phyloP scores from a whole-genome alignment of 2,797 vertebrate species.

The Ctenopoma kingsleyae region DNA sequence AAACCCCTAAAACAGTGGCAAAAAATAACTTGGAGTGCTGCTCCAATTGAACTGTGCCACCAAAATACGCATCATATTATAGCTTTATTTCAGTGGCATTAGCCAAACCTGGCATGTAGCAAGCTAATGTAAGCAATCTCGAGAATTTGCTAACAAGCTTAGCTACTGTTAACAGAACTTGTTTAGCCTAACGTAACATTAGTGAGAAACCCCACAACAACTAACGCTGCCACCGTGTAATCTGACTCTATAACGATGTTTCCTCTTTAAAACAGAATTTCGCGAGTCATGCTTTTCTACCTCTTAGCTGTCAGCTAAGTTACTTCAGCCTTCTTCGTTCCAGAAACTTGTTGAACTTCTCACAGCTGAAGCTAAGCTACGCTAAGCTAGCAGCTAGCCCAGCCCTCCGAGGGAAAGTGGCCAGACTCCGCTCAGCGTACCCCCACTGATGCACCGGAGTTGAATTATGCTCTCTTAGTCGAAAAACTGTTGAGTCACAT shows the following conservation, averaged over 20 bases:
- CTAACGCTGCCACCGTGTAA: neutral
- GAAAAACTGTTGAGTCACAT: conserved; percentile 34
- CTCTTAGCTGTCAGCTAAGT: neutral
- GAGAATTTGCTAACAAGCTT: conserved; percentile 62
- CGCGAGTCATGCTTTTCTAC: rapidly evolving
- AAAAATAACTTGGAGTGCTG: neutral
- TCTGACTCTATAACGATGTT: rapidly evolving
- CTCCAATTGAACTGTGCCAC: neutral
- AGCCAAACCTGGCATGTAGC: conserved; percentile 7
- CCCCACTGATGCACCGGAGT: conserved; percentile 54
- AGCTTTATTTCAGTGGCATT: neutral
- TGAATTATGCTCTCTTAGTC: conserved; percentile 12
- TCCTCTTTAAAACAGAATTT: neutral
- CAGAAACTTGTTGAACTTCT: conserved; percentile 82
- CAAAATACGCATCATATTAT: neutral
- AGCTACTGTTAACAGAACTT: conserved; percentile 38
- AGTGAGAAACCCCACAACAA: neutral
- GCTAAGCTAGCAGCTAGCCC: conserved; percentile 64
- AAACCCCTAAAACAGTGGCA: neutral
- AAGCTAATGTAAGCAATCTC: conserved; percentile 39
- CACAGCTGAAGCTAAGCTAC: conserved; percentile 50
- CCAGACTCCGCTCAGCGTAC: conserved; percentile 46
- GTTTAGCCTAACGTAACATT: conserved; percentile 26
- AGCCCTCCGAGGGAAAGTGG: conserved; percentile 58
- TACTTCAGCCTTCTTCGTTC: conserved; percentile 59